A percentile compares a stretch with the other conserved stretches of the same genome.
These are phyloP conservation scores for Apteryx owenii DNA, from an alignment of 2,113 vertebrate species.

Conservation along the genomic window DNA sequence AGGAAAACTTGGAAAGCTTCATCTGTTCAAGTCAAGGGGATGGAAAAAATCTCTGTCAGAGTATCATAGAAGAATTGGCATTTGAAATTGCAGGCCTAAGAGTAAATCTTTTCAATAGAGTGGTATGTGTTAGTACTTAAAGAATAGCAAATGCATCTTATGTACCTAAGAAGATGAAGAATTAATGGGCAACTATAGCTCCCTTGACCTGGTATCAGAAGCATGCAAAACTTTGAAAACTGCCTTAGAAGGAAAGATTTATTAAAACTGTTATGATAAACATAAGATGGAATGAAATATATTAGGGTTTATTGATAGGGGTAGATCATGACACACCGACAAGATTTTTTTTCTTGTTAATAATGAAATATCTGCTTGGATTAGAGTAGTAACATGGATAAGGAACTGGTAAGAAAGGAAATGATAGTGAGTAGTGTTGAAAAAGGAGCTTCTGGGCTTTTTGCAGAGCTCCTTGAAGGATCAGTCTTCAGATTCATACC, in stretches of 20 bases:
- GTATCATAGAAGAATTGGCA: neutral
- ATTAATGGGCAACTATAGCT: neutral
- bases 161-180: neutral
- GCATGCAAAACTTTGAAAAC: neutral
- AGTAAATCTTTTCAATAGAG: neutral
- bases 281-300: neutral
- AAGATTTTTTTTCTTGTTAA: neutral
- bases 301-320: neutral
- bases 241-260: neutral
- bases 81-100: neutral
- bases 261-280: neutral
- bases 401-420: neutral
- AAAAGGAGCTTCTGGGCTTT: conserved; percentile 2
- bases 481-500: neutral
- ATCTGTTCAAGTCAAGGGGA: neutral
- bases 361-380: neutral
- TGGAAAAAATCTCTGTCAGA: neutral
- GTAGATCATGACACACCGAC: neutral
- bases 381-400: neutral
- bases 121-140: neutral
- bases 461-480: conserved; percentile 11
- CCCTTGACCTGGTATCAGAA: neutral
- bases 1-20: neutral
- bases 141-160: neutral
- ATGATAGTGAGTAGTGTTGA: neutral